phyloP scores from a whole-genome alignment of 2,113 vertebrate species.

The Ranitomeya imitator region DNA sequence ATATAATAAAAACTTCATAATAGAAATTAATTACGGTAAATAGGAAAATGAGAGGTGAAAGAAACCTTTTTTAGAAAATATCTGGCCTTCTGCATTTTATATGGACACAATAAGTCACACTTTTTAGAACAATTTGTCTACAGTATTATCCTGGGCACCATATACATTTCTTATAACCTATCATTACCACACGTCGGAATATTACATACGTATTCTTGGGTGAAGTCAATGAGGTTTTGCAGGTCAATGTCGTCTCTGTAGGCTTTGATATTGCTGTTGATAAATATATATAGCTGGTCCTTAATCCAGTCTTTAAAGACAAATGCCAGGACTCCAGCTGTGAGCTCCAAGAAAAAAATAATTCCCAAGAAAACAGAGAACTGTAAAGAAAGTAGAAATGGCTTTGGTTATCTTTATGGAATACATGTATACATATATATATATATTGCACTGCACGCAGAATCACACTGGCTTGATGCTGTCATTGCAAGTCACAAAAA shows the following conservation, averaged over 20 bases:
- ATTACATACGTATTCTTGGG: slow-evolving; percentile 94
- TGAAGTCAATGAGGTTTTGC: slow-evolving; percentile 98
- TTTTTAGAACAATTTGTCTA: neutral
- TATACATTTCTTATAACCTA: neutral
- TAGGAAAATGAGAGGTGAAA: neutral
- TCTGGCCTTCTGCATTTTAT: no score
- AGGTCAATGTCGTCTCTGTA: slow-evolving; percentile 98
- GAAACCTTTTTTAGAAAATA: neutral
- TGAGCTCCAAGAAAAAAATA: slow-evolving; percentile 98
- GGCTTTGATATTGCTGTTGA: slow-evolving; percentile 98
- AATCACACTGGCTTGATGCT: neutral
- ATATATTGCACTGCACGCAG: neutral
- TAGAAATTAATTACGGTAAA: neutral
- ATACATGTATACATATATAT: no score
- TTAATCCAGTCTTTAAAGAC: slow-evolving; percentile 99
- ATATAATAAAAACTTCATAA: neutral
- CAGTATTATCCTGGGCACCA: neutral
- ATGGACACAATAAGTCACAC: no score
- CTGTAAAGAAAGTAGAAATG: slow-evolving; percentile 69
- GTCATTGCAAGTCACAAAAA: neutral
- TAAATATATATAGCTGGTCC: slow-evolving; percentile 98
- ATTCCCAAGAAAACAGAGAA: slow-evolving; percentile 98
- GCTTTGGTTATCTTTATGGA: neutral
- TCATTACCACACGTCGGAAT: neutral
- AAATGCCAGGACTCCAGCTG: slow-evolving; percentile 93